Evolutionary conservation across 2,888 invertebrate species (phyloP).

Genomic region (Lymantria dispar): DNA sequence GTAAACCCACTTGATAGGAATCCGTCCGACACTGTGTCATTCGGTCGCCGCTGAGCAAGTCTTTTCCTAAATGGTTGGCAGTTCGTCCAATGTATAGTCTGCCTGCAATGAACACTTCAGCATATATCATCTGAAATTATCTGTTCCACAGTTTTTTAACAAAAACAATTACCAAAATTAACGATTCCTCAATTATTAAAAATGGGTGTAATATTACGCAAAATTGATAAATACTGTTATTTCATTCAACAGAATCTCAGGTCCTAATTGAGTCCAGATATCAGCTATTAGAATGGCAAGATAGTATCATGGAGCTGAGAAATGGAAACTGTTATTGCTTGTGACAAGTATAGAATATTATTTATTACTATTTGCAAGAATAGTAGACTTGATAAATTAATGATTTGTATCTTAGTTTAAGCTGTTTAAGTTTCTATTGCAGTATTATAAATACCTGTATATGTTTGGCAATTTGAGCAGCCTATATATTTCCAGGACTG

Average conservation of each 20-base stretch:
- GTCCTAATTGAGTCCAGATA: slow-evolving; percentile 42
- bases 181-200: too few species aligned
- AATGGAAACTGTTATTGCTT: slow-evolving; percentile 51
- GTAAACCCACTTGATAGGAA: too few species aligned
- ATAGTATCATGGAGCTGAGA: slow-evolving; percentile 46
- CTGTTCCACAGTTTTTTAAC: too few species aligned
- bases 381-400: slow-evolving; percentile 41
- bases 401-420: slow-evolving; percentile 34
- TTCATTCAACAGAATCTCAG: slow-evolving; percentile 22
- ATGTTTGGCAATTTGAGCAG: background rate
- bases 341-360: slow-evolving; percentile 53
- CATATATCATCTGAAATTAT: too few species aligned
- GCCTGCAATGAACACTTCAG: too few species aligned
- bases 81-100: too few species aligned
- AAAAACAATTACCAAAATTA: too few species aligned
- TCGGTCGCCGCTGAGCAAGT: too few species aligned
- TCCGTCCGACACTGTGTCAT: too few species aligned
- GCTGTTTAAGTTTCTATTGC: background rate
- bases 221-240: background rate
- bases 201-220: background rate
- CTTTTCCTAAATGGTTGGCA: too few species aligned
- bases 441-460: background rate
- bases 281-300: slow-evolving; percentile 26
- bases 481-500: too few species aligned
- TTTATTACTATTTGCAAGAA: slow-evolving; percentile 47